Conservation (phyloP, 2,888 invertebrate species). For the Carcina quercana region DNA sequence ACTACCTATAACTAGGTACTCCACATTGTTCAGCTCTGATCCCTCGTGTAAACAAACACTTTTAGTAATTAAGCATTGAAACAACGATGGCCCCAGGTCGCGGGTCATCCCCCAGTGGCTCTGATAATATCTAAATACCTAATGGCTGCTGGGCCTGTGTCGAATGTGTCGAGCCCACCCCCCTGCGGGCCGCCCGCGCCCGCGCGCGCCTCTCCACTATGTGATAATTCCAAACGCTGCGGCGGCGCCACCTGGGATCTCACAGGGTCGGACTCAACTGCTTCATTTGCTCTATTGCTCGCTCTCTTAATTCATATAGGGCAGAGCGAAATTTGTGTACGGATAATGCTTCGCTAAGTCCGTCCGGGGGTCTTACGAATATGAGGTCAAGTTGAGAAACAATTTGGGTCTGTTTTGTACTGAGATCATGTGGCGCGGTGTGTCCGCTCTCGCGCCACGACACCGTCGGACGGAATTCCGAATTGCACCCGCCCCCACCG, state of each 20-base stretch:
- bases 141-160: slow-evolving; percentile 76
- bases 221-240: slow-evolving; percentile 76
- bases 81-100: slow-evolving; percentile 60
- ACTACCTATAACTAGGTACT: no score
- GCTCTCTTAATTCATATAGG: no score
- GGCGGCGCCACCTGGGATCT: slow-evolving; percentile 74
- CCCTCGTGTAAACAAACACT: slow-evolving; percentile 56
- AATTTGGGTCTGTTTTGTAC: slow-evolving; percentile 54
- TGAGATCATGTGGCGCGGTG: slow-evolving; percentile 45
- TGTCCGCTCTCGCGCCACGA: slow-evolving; percentile 14
- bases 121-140: slow-evolving; percentile 76
- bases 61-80: slow-evolving; percentile 70
- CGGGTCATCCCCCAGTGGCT: slow-evolving; percentile 63
- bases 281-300: no score
- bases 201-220: slow-evolving; percentile 64
- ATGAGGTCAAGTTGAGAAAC: slow-evolving; percentile 32
- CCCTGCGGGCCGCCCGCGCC: slow-evolving; percentile 24
- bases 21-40: slow-evolving; percentile 18
- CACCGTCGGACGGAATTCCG: slow-evolving; percentile 35
- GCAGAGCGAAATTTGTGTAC: no score
- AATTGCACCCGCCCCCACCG: slow-evolving; percentile 42
- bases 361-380: slow-evolving; percentile 19
- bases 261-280: slow-evolving; percentile 55
- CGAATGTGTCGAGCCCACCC: slow-evolving; percentile 64
- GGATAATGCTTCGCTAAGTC: background rate